Base-by-base conservation (phyloP, 2,113 vertebrate genomes). In the Montifringilla adamsi region DNA sequence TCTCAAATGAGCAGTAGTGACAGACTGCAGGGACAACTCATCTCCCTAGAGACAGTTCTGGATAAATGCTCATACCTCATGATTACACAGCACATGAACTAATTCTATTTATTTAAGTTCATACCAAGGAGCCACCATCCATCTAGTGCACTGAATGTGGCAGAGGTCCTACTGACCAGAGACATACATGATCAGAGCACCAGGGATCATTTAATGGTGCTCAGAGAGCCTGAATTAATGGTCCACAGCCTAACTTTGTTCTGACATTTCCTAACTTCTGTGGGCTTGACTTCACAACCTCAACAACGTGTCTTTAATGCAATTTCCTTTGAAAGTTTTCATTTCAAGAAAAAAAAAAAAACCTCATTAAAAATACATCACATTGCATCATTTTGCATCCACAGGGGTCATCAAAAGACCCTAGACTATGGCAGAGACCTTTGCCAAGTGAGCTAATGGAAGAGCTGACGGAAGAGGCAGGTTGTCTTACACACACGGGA, bases 361-460 rank as follows among this genome's bases (percentile, higher is more conserved):
- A 37, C 2, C 10, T 88, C 47, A 86, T 93, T 90, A 88, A 90
- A 94, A 95, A 88, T 81, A 82, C 59, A 90, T 92, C 66, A 79
- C 26, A 75, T 69, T 73, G 84, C 66, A 72, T 95, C 90, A 73
- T 49, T 93, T 88, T 77, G 15, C 47, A 90, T 70, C 83, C 83
- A 70, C 14, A 43, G 21, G 31, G 43, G 67, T 90, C 79, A 78
- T 77, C 76, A 56, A 31, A 84, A 93, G 86, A 90, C 63, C 85
- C 47, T 39, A 80, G n/a, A 77, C 76, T 92, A 67, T 14, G 47
- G 43, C 59, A 84, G 33, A 85, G 86, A 86, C 64, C 89, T 89
- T 86, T 70, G 68, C 72, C 92, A 94, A 93, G 68, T 86, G 72
- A 94, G 68, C 63, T 80, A 94, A 92, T 66, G 50, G 83, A 3